These are phyloP conservation scores for Struthidea cinerea DNA, from an alignment of 2,113 vertebrate species.

Conservation along the genomic window DNA sequence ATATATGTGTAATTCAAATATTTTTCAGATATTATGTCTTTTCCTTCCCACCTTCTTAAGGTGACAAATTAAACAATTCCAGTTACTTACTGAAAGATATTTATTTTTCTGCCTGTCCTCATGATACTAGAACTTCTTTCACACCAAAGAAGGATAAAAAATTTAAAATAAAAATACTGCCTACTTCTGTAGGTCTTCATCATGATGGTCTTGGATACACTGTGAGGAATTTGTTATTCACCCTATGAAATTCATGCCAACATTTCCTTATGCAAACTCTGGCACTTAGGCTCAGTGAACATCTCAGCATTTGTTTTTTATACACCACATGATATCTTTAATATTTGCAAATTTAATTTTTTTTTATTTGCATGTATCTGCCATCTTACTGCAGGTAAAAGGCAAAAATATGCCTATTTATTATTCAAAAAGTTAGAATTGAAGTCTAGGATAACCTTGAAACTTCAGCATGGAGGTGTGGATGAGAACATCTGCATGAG, in stretches of 20 bases:
- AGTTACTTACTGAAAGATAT: not conserved
- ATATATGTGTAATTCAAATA: not conserved
- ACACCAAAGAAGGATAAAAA: slow-evolving; percentile 35
- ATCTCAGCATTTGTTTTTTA: not conserved
- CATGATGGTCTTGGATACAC: not conserved
- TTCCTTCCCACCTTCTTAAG: not conserved
- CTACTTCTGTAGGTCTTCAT: not conserved
- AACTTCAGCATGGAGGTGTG: not conserved
- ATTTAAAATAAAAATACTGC: not conserved
- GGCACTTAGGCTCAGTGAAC: not conserved
- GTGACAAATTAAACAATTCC: not conserved
- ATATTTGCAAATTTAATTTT: not conserved
- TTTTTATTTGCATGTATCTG: not conserved
- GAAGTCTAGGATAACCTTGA: not conserved
- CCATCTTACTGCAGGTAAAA: not conserved
- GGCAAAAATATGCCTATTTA: not conserved
- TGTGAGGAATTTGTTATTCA: not conserved
- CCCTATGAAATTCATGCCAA: not conserved
- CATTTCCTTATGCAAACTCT: not conserved
- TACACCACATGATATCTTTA: not conserved
- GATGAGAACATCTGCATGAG: not conserved
- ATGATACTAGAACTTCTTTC: not conserved
- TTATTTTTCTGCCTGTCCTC: not conserved
- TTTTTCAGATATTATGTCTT: not conserved
- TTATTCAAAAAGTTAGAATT: not conserved